Evolutionary conservation across 2,888 invertebrate species (phyloP).

Genomic region (Taphrorychus bicolor): DNA sequence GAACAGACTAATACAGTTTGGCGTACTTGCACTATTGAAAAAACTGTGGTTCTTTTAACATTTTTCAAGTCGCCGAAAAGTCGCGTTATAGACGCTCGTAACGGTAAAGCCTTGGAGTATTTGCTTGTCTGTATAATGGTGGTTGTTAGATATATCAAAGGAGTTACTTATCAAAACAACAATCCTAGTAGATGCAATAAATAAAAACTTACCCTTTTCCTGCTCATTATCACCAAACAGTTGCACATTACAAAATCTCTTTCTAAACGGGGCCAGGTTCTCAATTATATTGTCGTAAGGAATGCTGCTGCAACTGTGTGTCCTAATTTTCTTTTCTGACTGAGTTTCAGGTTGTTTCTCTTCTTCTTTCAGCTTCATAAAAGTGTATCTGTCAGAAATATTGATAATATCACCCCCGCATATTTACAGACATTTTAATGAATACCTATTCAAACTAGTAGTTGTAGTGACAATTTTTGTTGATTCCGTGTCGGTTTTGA

Average conservation of each 20-base stretch:
- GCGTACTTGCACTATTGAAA: no score
- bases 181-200: neutral
- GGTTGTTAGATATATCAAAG: no score
- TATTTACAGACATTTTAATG: neutral
- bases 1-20: no score
- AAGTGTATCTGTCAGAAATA: slow-evolving; percentile 50
- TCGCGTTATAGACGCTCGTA: no score
- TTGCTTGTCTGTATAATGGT: no score
- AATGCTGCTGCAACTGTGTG: slow-evolving; percentile 59
- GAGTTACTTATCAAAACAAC: no score
- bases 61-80: no score
- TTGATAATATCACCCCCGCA: neutral
- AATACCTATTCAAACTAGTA: slow-evolving; percentile 52
- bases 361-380: slow-evolving; percentile 54
- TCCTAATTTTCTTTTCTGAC: slow-evolving; percentile 50
- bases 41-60: no score
- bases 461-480: slow-evolving; percentile 53
- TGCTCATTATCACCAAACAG: slow-evolving; percentile 53
- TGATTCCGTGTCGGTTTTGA: slow-evolving; percentile 52
- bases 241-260: slow-evolving; percentile 58
- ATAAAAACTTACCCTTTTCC: neutral
- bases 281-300: slow-evolving; percentile 59
- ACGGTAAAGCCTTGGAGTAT: no score
- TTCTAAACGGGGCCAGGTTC: slow-evolving; percentile 59
- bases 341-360: slow-evolving; percentile 48